These are phyloP conservation scores for Philonicus albiceps DNA, from an alignment of 2,888 invertebrate genomes.

Conservation along the genomic window DNA sequence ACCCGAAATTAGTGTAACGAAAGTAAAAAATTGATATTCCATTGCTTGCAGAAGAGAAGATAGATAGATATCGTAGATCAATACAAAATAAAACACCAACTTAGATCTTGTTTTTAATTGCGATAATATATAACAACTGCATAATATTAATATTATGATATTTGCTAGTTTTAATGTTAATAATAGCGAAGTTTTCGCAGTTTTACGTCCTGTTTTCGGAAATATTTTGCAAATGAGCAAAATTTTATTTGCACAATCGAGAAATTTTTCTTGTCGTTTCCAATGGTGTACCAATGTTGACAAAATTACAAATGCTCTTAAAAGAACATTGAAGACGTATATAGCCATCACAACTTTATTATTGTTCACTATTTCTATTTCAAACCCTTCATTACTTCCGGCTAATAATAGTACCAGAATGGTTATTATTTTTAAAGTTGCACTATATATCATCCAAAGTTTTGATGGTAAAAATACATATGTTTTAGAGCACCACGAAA, in stretches of 20 bases:
- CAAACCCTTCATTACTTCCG: not conserved
- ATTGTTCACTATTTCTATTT: not conserved
- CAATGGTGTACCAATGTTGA: not conserved
- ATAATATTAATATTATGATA: not conserved
- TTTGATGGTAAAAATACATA: not conserved
- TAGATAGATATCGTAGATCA: not conserved
- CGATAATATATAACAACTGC: not conserved
- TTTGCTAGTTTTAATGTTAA: not conserved
- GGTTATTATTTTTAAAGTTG: not conserved
- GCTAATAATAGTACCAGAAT: not conserved
- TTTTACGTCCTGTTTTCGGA: not conserved
- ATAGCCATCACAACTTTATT: not conserved
- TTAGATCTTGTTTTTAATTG: not conserved
- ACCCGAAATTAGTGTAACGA: not conserved
- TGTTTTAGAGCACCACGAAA: not conserved
- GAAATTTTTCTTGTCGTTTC: not conserved
- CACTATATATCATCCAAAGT: not conserved
- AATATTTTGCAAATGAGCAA: not conserved
- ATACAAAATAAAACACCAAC: not conserved
- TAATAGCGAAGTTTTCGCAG: not conserved
- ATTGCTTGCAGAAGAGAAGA: not conserved
- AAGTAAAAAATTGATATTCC: not conserved
- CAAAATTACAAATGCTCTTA: not conserved
- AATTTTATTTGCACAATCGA: not conserved
- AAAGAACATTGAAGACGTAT: not conserved